phyloP scores from a whole-genome alignment of 1,140 invertebrate species.

The Drosophila azteca region DNA sequence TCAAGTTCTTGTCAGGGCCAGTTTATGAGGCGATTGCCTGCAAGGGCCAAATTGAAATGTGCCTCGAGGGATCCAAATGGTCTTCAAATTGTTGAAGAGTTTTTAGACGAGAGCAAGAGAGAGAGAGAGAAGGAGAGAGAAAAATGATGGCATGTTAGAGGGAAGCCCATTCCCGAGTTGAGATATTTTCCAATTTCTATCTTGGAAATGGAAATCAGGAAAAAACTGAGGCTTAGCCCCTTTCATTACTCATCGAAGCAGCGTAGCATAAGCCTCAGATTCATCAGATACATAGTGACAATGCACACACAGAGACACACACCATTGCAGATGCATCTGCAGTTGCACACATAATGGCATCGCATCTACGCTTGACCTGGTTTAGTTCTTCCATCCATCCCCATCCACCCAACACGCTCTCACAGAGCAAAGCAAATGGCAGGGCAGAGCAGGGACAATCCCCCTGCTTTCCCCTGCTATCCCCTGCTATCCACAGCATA shows the following conservation, averaged over 20 bases:
- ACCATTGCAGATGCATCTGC: constrained; percentile 4
- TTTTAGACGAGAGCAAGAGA: not conserved
- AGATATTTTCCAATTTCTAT: constrained; percentile 46
- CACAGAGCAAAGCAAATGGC: constrained; percentile 27
- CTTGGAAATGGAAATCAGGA: not conserved
- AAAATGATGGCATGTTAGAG: too few species aligned
- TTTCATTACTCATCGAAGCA: constrained; percentile 15
- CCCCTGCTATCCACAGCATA: constrained; percentile 52
- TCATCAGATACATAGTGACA: constrained; percentile 16
- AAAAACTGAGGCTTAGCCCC: too few species aligned
- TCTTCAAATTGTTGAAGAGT: constrained; percentile 41
- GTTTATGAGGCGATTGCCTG: constrained; percentile 63
- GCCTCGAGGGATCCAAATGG: constrained; percentile 48
- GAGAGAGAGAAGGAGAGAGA: too few species aligned
- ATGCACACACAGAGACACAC: constrained; percentile 3
- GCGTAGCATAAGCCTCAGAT: constrained; percentile 42
- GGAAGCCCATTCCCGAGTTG: constrained; percentile 8
- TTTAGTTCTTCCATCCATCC: constrained; percentile 60
- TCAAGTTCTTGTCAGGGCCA: constrained; percentile 62
- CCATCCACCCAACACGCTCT: constrained; percentile 3
- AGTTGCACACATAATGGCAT: constrained; percentile 29
- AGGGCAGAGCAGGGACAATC: not conserved
- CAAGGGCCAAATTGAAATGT: constrained; percentile 72
- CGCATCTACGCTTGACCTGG: constrained; percentile 72
- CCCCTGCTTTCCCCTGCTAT: too few species aligned